Evolutionary conservation across 1,140 invertebrate genomes (phyloP).

Genomic region (Ips nitidus): DNA sequence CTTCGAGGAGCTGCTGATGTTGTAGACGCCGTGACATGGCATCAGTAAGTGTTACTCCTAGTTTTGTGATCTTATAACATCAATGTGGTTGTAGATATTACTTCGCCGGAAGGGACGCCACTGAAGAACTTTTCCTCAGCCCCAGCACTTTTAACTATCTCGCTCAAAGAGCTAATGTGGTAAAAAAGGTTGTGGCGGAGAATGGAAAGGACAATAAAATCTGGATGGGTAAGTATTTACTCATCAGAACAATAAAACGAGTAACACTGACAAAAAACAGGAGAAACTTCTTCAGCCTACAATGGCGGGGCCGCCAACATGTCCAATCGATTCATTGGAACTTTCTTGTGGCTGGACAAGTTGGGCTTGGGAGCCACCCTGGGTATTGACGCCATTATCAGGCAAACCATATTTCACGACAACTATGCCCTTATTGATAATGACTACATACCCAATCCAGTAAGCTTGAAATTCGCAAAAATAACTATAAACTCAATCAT

Average conservation of each 20-base stretch:
- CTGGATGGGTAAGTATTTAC: conserved; percentile 62
- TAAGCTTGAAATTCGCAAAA: conserved; percentile 1
- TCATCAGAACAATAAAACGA: too few species aligned
- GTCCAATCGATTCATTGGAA: conserved; percentile 70
- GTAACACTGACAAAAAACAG: conserved; percentile 39
- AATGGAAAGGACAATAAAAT: conserved; percentile 55
- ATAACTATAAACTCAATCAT: not conserved
- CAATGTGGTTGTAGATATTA: conserved; percentile 60
- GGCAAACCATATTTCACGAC: conserved; percentile 70
- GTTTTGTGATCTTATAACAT: not conserved
- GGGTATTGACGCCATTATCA: conserved; percentile 67
- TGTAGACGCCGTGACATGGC: conserved; percentile 66
- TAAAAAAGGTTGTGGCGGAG: conserved; percentile 57
- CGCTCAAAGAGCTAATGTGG: conserved; percentile 58
- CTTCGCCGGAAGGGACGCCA: conserved; percentile 65
- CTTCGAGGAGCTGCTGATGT: conserved; percentile 55
- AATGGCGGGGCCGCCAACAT: conserved; percentile 71
- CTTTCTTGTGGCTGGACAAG: conserved; percentile 79
- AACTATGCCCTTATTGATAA: conserved; percentile 68
- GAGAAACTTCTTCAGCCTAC: conserved; percentile 73
- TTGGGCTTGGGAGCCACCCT: conserved; percentile 68
- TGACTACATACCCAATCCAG: conserved; percentile 61
- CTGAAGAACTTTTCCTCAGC: conserved; percentile 66
- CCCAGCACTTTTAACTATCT: conserved; percentile 63
- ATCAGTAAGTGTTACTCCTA: conserved; percentile 56